These are phyloP conservation scores for Ptychoptera contaminata DNA, from an alignment of 2,888 invertebrate genomes.

Conservation along the genomic window DNA sequence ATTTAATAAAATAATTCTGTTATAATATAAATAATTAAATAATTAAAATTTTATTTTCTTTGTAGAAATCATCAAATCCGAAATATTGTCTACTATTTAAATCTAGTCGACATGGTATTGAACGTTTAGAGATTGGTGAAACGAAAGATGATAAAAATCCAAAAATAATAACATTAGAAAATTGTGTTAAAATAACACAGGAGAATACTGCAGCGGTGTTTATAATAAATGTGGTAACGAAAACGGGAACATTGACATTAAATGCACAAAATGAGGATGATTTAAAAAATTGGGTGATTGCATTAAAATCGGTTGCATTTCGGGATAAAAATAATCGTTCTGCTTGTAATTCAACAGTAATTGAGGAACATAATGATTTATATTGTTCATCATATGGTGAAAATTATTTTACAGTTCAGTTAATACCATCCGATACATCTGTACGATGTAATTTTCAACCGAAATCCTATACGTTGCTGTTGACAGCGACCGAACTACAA, in stretches of 20 bases:
- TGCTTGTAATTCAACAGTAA: slow-evolving; percentile 27
- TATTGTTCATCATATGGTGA: slow-evolving; percentile 68
- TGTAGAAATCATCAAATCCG: slow-evolving; percentile 73
- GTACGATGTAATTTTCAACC: slow-evolving; percentile 56
- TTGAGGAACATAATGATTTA: slow-evolving; percentile 79
- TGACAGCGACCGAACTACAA: slow-evolving; percentile 61
- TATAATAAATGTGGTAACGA: slow-evolving; percentile 50
- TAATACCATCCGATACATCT: slow-evolving; percentile 65
- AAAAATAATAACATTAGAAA: slow-evolving; percentile 69
- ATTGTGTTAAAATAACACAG: slow-evolving; percentile 72
- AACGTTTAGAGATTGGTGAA: slow-evolving; percentile 73
- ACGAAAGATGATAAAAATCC: slow-evolving; percentile 58
- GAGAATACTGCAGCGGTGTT: slow-evolving; percentile 37
- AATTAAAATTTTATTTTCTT: slow-evolving; percentile 14
- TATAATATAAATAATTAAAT: not conserved
- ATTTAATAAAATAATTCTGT: too few species aligned
- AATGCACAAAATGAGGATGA: slow-evolving; percentile 47
- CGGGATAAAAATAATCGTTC: slow-evolving; percentile 40
- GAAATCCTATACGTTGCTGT: slow-evolving; percentile 52
- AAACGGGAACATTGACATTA: slow-evolving; percentile 47
- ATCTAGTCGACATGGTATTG: slow-evolving; percentile 71
- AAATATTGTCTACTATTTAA: slow-evolving; percentile 46
- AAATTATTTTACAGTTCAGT: slow-evolving; percentile 61
- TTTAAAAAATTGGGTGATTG: slow-evolving; percentile 60
- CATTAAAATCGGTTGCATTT: slow-evolving; percentile 68